These are phyloP conservation scores for Anguilla pacifica DNA, from an alignment of 2,797 vertebrate genomes.

Conservation along the genomic window DNA sequence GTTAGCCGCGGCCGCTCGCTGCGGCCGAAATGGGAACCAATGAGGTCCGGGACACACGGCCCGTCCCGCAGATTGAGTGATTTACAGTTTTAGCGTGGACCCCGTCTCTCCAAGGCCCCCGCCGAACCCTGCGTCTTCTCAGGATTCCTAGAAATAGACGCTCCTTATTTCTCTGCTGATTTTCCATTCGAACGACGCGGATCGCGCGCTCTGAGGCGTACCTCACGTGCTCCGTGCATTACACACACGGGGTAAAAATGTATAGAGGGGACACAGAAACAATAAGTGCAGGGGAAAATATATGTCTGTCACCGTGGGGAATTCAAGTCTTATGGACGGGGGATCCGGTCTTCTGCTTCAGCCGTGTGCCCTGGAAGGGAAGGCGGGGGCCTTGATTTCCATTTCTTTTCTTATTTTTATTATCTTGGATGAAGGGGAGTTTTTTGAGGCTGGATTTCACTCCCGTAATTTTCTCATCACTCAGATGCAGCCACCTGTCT, in stretches of 20 bases:
- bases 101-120: conserved; percentile 55
- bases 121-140: conserved; percentile 36
- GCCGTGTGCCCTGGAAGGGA: conserved; percentile 57
- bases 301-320: conserved; percentile 59
- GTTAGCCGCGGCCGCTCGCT: conserved; percentile 56
- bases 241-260: conserved; percentile 62
- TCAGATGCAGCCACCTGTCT: conserved; percentile 72
- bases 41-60: conserved; percentile 72
- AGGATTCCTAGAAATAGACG: conserved; percentile 67
- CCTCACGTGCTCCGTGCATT: conserved; percentile 63
- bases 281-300: conserved; percentile 60
- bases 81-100: conserved; percentile 68
- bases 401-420: conserved; percentile 51
- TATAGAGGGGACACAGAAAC: conserved; percentile 67
- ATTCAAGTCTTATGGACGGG: conserved; percentile 58
- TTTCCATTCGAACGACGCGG: conserved; percentile 70
- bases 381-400: conserved; percentile 62
- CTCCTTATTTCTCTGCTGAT: conserved; percentile 71
- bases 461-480: conserved; percentile 75
- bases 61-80: conserved; percentile 73
- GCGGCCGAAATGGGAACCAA: conserved; percentile 66
- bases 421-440: conserved; percentile 49
- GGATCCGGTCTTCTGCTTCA: conserved; percentile 56
- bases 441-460: conserved; percentile 65
- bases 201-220: conserved; percentile 64